A percentile compares a stretch with the other conserved stretches of the same genome.
These are phyloP conservation scores for Hipparchia semele DNA, from an alignment of 2,888 invertebrate species.

Conservation along the genomic window DNA sequence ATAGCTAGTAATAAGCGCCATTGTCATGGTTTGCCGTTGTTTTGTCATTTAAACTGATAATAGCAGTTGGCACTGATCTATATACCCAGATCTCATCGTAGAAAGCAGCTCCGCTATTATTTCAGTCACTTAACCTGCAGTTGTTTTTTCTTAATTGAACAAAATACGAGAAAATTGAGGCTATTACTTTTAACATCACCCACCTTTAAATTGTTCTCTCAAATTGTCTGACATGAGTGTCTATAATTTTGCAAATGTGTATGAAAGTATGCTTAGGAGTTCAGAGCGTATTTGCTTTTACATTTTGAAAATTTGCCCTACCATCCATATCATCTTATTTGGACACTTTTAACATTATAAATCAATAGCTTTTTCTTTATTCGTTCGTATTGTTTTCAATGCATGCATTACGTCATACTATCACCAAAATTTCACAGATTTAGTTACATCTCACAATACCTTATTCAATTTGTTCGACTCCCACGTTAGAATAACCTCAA, in stretches of 20 bases:
- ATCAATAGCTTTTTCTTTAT: background rate
- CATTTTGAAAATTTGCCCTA: too few species aligned
- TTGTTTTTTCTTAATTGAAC: background rate
- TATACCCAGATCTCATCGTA: slow-evolving; percentile 65
- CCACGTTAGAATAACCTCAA: slow-evolving; percentile 36
- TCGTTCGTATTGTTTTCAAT: background rate
- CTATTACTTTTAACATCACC: slow-evolving; percentile 8
- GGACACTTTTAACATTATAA: background rate
- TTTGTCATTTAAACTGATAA: slow-evolving; percentile 59
- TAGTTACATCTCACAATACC: background rate
- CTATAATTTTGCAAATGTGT: background rate
- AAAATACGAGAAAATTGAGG: slow-evolving; percentile 1
- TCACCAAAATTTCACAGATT: background rate
- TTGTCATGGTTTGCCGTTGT: slow-evolving; percentile 48
- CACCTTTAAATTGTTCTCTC: background rate
- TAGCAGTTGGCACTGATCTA: slow-evolving; percentile 62
- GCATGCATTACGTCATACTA: background rate
- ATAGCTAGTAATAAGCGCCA: slow-evolving; percentile 58
- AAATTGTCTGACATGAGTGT: slow-evolving; percentile 1
- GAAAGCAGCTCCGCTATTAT: slow-evolving; percentile 40
- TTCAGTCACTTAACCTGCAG: background rate
- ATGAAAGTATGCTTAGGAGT: too few species aligned
- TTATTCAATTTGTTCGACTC: slow-evolving; percentile 22
- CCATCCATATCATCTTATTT: background rate
- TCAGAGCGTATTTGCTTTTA: too few species aligned